Conservation (phyloP, 2,888 invertebrate species). For the Drosophila eohydei region DNA sequence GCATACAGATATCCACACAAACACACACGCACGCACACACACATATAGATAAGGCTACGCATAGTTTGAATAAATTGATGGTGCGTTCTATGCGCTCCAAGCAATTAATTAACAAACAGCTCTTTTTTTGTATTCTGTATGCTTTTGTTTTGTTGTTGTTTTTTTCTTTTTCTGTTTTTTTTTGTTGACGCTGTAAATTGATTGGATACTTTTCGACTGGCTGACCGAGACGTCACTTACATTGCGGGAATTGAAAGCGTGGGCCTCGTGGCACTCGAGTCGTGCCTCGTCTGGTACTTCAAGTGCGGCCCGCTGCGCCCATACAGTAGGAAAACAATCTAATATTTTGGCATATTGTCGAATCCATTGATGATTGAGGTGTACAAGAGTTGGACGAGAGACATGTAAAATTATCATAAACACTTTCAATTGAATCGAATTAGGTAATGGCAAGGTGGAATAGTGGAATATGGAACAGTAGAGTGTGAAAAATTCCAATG, state of each 20-base stretch:
- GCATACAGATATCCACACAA: slow-evolving; percentile 59
- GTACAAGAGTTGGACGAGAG: slow-evolving; percentile 7
- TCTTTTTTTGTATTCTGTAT: slow-evolving; percentile 28
- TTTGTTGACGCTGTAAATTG: slow-evolving; percentile 50
- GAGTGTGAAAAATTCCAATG: slow-evolving; percentile 2
- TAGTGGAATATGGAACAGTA: neutral
- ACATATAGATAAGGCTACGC: slow-evolving; percentile 5
- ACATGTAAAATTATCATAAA: neutral
- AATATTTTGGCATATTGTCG: slow-evolving; percentile 24
- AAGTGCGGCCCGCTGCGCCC: slow-evolving; percentile 24
- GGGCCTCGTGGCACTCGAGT: slow-evolving; percentile 26
- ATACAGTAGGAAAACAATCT: slow-evolving; percentile 24
- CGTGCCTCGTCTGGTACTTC: slow-evolving; percentile 23
- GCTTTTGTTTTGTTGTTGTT: neutral
- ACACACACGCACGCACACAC: slow-evolving; percentile 27
- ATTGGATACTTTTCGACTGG: slow-evolving; percentile 33
- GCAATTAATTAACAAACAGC: slow-evolving; percentile 73
- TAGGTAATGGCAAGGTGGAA: neutral
- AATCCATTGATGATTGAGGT: slow-evolving; percentile 18
- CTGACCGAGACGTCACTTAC: slow-evolving; percentile 42
- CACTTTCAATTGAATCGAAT: neutral
- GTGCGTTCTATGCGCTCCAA: slow-evolving; percentile 61
- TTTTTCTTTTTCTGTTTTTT: slow-evolving; percentile 1
- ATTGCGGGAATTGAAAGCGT: slow-evolving; percentile 20
- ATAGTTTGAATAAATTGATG: slow-evolving; percentile 68